Conservation (phyloP, 2,888 invertebrate species). For the Drosophila multiciliata region DNA sequence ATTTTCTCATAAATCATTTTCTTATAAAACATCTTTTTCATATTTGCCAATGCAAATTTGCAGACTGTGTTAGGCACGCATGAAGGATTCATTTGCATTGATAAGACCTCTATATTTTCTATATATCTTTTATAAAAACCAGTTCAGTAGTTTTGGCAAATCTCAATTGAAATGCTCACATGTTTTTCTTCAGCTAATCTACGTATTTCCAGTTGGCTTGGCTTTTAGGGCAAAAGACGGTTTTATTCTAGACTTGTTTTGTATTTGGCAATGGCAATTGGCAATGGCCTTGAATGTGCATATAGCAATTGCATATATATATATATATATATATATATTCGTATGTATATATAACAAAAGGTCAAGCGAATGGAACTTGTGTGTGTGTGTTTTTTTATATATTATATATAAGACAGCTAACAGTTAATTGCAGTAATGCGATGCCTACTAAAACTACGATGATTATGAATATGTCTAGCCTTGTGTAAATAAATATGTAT, state of each 20-base stretch:
- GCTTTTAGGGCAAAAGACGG: conserved; percentile 63
- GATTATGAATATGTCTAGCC: conserved; percentile 82
- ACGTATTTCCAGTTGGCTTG: conserved; percentile 77
- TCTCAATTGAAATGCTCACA: conserved; percentile 20
- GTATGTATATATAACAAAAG: conserved; percentile 14
- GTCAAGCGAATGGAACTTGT: conserved; percentile 17
- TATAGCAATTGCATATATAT: not conserved
- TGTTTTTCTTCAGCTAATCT: conserved; percentile 64
- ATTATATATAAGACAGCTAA: conserved; percentile 20
- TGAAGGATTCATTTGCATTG: conserved; percentile 23
- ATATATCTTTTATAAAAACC: not conserved
- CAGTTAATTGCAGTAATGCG: conserved; percentile 52
- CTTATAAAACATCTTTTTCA: not conserved
- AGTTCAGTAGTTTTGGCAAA: conserved; percentile 18
- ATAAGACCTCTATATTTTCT: not conserved
- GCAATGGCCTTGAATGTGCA: conserved; percentile 59
- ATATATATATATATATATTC: not conserved
- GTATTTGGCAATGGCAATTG: conserved; percentile 40
- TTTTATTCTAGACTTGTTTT: conserved; percentile 12
- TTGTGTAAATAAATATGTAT: conserved; percentile 52
- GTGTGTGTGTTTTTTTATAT: conserved; percentile 18
- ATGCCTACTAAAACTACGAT: conserved; percentile 63
- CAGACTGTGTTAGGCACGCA: conserved; percentile 43
- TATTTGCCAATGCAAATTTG: conserved; percentile 18
- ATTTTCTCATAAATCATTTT: conserved; percentile 2